Conservation (phyloP, 2,113 vertebrate species). For the Osmerus eperlanus region DNA sequence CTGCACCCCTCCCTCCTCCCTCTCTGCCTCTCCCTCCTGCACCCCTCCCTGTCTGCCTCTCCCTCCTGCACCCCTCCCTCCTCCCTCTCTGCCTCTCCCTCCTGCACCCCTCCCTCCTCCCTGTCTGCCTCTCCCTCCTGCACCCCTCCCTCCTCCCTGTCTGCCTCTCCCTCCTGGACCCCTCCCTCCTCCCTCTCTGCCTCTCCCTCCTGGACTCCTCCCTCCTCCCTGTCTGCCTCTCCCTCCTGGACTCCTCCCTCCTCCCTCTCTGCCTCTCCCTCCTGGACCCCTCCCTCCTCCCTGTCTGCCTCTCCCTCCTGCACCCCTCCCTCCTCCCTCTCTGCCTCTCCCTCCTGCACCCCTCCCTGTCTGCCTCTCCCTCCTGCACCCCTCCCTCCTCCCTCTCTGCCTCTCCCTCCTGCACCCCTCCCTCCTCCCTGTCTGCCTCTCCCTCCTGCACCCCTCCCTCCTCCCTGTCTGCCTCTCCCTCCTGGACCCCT, state of each 20-base stretch:
- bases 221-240: conserved; percentile 73
- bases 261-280: conserved; percentile 62
- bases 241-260: too few species aligned
- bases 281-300: conserved; percentile 63
- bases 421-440: conserved; percentile 66
- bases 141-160: too few species aligned
- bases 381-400: conserved; percentile 63
- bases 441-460: too few species aligned
- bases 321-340: conserved; percentile 66
- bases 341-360: too few species aligned
- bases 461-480: too few species aligned
- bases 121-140: too few species aligned
- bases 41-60: conserved; percentile 64
- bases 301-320: conserved; percentile 69
- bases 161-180: conserved; percentile 64
- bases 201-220: conserved; percentile 60
- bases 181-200: conserved; percentile 68
- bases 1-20: conserved; percentile 66
- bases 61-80: conserved; percentile 59
- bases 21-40: too few species aligned
- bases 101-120: conserved; percentile 63
- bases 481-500: conserved; percentile 57
- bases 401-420: conserved; percentile 67
- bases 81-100: conserved; percentile 68
- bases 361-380: conserved; percentile 61